phyloP scores from a whole-genome alignment of 1,140 invertebrate species.

The Protaetia brevitarsis region DNA sequence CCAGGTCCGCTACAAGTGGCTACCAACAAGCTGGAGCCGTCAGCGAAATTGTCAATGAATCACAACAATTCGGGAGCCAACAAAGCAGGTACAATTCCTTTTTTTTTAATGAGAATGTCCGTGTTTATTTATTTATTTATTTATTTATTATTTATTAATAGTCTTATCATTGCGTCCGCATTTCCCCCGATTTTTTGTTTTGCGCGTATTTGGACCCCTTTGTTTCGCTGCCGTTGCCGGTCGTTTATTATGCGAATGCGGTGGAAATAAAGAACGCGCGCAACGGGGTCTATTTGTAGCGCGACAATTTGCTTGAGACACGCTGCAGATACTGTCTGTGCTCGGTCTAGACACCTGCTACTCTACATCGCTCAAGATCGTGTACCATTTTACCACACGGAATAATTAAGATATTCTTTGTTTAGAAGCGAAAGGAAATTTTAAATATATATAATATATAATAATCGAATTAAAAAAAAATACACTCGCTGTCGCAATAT shows the following conservation, averaged over 20 bases:
- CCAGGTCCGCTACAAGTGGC: slow-evolving; percentile 41
- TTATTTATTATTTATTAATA: neutral
- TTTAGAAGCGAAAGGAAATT: too few relatives aligned
- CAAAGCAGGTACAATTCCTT: slow-evolving; percentile 37
- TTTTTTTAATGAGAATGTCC: slow-evolving; percentile 16
- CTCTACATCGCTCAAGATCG: neutral
- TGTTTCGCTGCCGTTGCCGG: neutral
- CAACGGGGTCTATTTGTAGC: slow-evolving; percentile 30
- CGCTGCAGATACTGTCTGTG: slow-evolving; percentile 37
- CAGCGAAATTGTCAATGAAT: slow-evolving; percentile 36
- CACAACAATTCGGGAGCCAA: slow-evolving; percentile 37
- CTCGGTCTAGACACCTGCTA: slow-evolving; percentile 21
- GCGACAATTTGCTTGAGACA: slow-evolving; percentile 41
- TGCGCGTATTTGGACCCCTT: too few relatives aligned
- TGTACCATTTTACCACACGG: too few relatives aligned
- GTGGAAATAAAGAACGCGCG: neutral
- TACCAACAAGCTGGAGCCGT: slow-evolving; percentile 42
- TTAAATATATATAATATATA: too few relatives aligned
- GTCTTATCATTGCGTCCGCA: too few relatives aligned
- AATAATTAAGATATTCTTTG: too few relatives aligned
- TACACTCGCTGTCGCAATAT: too few relatives aligned
- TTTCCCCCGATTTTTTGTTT: too few relatives aligned
- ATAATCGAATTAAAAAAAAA: too few relatives aligned
- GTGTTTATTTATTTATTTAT: slow-evolving; percentile 6
- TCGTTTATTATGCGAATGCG: neutral